phyloP scores from a whole-genome alignment of 2,888 invertebrate species.

The Cerastis leucographa region DNA sequence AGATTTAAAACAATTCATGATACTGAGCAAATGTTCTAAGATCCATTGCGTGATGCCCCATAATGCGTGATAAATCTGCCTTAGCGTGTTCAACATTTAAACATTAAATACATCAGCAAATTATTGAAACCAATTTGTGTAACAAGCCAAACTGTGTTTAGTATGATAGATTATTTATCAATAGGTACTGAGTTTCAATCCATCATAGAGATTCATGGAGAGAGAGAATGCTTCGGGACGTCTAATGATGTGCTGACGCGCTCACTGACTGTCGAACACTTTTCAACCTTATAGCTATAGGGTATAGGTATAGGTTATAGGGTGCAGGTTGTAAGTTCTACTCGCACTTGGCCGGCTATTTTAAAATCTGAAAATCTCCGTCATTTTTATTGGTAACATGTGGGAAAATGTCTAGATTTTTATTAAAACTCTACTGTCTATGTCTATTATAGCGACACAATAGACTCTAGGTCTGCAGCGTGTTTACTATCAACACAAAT shows the following conservation, averaged over 20 bases:
- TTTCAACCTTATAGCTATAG: background rate
- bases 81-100: conserved; percentile 31
- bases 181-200: conserved; percentile 4
- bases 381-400: background rate
- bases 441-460: conserved; percentile 7
- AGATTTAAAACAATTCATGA: background rate
- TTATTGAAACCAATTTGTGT: conserved; percentile 24
- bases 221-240: background rate
- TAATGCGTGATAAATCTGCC: conserved; percentile 32
- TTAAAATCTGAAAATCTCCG: background rate
- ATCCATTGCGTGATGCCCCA: conserved; percentile 27
- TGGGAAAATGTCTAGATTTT: background rate
- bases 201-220: background rate
- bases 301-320: background rate
- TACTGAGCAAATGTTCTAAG: background rate
- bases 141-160: background rate
- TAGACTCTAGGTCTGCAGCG: background rate
- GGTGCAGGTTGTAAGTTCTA: background rate
- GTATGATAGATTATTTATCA: conserved; percentile 17
- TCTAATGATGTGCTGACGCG: background rate
- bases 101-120: conserved; percentile 27
- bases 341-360: background rate
- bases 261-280: background rate
- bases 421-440: background rate
- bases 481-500: background rate